Evolutionary conservation across 1,140 invertebrate species (phyloP).

Genomic region (Globodera rostochiensis): DNA sequence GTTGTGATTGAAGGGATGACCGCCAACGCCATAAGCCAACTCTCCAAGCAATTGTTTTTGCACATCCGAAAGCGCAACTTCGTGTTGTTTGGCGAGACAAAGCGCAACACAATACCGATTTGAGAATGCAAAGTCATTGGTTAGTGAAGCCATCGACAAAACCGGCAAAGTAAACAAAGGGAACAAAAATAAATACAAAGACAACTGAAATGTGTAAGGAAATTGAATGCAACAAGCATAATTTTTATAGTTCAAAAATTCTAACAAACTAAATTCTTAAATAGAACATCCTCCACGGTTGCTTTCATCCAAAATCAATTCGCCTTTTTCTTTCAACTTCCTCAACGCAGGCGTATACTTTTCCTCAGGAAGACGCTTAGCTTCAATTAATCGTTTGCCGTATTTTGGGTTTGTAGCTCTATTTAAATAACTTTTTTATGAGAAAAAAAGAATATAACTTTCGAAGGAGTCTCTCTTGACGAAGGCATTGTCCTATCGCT

Average conservation of each 20-base stretch:
- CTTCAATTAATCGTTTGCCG: constrained; percentile 51
- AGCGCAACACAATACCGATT: constrained; percentile 52
- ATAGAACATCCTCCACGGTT: constrained; percentile 50
- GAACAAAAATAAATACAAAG: not conserved
- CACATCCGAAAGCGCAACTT: constrained; percentile 46
- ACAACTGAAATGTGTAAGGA: no score
- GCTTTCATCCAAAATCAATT: constrained; percentile 33
- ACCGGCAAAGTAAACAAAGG: not conserved
- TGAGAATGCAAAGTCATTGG: constrained; percentile 40
- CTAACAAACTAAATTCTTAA: constrained; percentile 21
- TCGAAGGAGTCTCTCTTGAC: constrained; percentile 61
- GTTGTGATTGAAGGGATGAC: constrained; percentile 66
- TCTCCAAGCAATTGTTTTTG: constrained; percentile 48
- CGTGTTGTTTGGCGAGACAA: constrained; percentile 41
- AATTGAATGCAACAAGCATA: no score
- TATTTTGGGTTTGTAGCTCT: constrained; percentile 60
- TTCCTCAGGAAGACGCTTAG: constrained; percentile 54
- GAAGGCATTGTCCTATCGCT: constrained; percentile 61
- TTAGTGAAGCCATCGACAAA: constrained; percentile 9
- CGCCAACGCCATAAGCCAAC: constrained; percentile 38
- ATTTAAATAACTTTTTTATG: constrained; percentile 15
- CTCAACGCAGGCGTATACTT: constrained; percentile 56
- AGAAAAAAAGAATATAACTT: constrained; percentile 36
- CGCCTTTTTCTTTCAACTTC: constrained; percentile 56
- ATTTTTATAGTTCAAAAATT: no score